Evolutionary conservation across 2,113 vertebrate genomes (phyloP), one percentile per base, ranked within the genome.

Genomic region (Caloenas nicobarica): DNA sequence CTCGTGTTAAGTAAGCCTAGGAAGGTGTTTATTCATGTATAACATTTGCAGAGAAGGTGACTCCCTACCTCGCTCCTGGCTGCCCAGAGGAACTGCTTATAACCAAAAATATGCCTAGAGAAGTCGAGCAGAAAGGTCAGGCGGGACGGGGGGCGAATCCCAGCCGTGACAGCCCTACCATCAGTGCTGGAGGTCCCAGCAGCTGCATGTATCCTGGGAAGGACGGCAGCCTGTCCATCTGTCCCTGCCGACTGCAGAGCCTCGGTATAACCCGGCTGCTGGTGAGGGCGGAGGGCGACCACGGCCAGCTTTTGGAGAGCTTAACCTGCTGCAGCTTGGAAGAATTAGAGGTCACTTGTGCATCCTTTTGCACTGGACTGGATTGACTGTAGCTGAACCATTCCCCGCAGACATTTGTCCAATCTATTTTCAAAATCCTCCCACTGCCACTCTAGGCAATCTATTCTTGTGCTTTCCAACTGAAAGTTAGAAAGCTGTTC

Each of bases 341-440:
- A 58, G 36, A 61, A 13, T 56, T 21, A 56, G 86, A 80, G 95
- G 92, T 78, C 94, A 74, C 79, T 58, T 5, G 71, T 13, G 51
- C 68, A 50, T 77, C 91, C 93, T 33, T 44, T 31, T n/a, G 68
- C 82, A 15, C 62, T 2, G n/a, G 58, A 88, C 71, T 40, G 82
- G 22, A 73, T 83, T 21, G 5, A 33, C 76, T 66, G 68, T 1
- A 60, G 91, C 71, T 66, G 46, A 95, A 54, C 71, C 64, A 3
- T 85, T 94, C 92, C 95, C 28, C 5, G 83, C 91, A 95, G 92
- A 92, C 82, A 34, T 78, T 93, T 58, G 86, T 92, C 95, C 96
- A 66, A 93, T 77, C 96, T 96, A 91, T 94, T 97, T 97, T 96
- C 80, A 95, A 95, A 97, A 95, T 93, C 96, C 95, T 97, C 96